These are phyloP conservation scores for Tribolium madens DNA, from an alignment of 1,140 invertebrate genomes.

Conservation along the genomic window DNA sequence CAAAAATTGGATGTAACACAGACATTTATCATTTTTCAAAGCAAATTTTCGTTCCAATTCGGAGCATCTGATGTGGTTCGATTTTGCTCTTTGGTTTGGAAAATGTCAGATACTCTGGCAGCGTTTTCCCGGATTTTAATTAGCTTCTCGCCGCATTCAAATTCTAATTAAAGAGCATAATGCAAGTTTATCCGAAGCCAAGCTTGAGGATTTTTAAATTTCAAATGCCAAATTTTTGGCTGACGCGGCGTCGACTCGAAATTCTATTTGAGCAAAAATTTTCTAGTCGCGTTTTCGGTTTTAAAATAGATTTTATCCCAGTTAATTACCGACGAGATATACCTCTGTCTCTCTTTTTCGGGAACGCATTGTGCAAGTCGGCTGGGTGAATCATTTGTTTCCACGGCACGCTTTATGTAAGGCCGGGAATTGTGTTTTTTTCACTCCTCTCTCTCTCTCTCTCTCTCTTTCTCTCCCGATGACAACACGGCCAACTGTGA, in stretches of 20 bases:
- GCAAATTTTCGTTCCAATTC: too few species aligned
- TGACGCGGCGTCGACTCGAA: constrained; percentile 12
- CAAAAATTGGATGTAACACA: too few species aligned
- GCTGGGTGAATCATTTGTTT: background rate
- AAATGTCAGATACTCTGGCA: background rate
- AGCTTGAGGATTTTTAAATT: constrained; percentile 29
- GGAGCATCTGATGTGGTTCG: too few species aligned
- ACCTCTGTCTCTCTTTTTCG: background rate
- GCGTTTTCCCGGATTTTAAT: constrained; percentile 37
- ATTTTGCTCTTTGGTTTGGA: background rate
- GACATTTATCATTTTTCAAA: too few species aligned
- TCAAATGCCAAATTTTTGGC: constrained; percentile 48
- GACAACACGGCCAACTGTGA: constrained; percentile 45
- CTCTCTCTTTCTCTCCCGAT: constrained; percentile 13
- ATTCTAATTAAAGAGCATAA: constrained; percentile 42
- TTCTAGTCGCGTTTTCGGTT: constrained; percentile 15
- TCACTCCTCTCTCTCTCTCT: background rate
- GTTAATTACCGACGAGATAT: constrained; percentile 5
- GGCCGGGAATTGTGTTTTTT: background rate
- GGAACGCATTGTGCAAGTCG: background rate
- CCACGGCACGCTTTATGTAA: background rate
- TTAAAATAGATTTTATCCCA: constrained; percentile 19
- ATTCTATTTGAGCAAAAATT: constrained; percentile 42
- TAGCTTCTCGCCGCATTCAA: constrained; percentile 11
- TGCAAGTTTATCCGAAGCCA: constrained; percentile 39